These are phyloP conservation scores for Drosophila takahashii DNA, from an alignment of 1,140 invertebrate genomes.

Conservation along the genomic window DNA sequence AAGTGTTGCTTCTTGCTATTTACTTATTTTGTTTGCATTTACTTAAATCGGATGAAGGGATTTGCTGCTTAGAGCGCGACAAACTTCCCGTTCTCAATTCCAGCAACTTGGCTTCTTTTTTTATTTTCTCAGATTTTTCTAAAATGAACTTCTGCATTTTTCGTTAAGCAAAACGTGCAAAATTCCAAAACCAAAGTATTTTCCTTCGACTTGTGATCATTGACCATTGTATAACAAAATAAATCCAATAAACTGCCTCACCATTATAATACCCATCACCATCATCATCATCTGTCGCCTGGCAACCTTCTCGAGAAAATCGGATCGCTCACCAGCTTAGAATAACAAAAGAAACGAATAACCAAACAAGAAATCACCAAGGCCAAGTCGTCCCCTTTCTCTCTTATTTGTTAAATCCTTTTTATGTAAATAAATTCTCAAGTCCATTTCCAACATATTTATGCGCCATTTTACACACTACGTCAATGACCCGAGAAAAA, in stretches of 20 bases:
- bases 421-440: conserved; percentile 82
- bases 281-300: conserved; percentile 42
- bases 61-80: conserved; percentile 80
- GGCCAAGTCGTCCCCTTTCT: conserved; percentile 30
- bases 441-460: conserved; percentile 83
- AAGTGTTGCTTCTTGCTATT: conserved; percentile 81
- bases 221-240: conserved; percentile 60
- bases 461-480: conserved; percentile 80
- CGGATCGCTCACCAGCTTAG: conserved; percentile 75
- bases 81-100: conserved; percentile 29
- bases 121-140: not conserved
- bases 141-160: conserved; percentile 44
- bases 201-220: conserved; percentile 60
- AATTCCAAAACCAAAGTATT: conserved; percentile 49
- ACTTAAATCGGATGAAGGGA: conserved; percentile 83
- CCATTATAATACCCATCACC: conserved; percentile 10
- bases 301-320: conserved; percentile 54
- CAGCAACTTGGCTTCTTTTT: conserved; percentile 29
- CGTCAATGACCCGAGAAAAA: conserved; percentile 36
- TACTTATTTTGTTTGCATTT: conserved; percentile 83
- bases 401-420: conserved; percentile 78
- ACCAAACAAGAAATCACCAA: conserved; percentile 70
- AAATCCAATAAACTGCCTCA: conserved; percentile 35
- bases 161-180: conserved; percentile 47
- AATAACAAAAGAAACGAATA: conserved; percentile 71